These are phyloP conservation scores for Sardina pilchardus DNA, from an alignment of 2,113 vertebrate species.

Conservation along the genomic window DNA sequence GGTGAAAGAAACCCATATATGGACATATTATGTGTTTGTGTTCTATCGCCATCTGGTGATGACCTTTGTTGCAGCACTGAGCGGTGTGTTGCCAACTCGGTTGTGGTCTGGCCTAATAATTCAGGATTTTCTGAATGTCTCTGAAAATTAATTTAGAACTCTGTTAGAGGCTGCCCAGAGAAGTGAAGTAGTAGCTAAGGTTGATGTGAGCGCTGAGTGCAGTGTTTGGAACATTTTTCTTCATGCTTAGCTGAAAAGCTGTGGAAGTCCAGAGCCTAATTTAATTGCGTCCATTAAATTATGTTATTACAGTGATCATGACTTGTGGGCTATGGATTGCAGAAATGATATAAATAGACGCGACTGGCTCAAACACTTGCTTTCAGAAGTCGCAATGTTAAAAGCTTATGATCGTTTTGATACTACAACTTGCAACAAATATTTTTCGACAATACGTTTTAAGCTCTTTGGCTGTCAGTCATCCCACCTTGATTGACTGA, in stretches of 20 bases:
- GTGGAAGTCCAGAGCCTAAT: background rate
- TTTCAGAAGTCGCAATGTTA: background rate
- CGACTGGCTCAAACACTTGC: background rate
- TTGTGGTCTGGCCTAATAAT: slow-evolving; percentile 7
- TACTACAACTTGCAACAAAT: no score
- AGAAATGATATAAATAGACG: background rate
- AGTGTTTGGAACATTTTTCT: background rate
- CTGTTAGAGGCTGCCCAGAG: background rate
- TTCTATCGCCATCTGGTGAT: slow-evolving; percentile 14
- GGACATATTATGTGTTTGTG: slow-evolving; percentile 3
- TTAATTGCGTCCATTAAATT: background rate
- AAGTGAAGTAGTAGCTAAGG: background rate
- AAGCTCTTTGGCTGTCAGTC: no score
- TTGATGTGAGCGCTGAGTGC: background rate
- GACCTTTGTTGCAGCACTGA: background rate
- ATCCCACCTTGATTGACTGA: background rate
- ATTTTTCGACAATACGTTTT: no score
- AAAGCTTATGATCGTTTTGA: background rate
- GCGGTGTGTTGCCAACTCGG: background rate
- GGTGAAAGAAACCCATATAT: slow-evolving; percentile 2
- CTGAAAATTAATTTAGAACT: background rate
- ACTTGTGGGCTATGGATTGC: background rate
- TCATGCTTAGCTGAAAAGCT: background rate
- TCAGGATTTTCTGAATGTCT: background rate
- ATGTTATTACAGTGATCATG: background rate